A percentile compares a stretch with the other conserved stretches of the same genome.
These are phyloP conservation scores for Agrotis puta DNA, from an alignment of 2,888 invertebrate species.

Conservation along the genomic window DNA sequence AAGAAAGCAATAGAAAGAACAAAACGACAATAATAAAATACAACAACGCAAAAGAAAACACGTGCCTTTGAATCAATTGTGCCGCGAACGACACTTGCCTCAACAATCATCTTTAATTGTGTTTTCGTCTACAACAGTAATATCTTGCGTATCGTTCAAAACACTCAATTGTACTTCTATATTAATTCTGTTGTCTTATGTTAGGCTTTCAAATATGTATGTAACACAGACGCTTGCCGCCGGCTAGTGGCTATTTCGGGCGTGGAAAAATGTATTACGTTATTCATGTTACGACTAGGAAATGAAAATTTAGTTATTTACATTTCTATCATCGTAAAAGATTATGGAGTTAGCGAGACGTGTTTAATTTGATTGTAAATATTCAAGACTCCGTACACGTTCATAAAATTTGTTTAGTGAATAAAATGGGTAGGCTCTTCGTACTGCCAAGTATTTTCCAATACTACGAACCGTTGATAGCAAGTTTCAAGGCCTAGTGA, in stretches of 20 bases:
- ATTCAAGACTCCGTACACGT: background rate
- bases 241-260: slow-evolving; percentile 39
- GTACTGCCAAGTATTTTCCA: slow-evolving; percentile 10
- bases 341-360: background rate
- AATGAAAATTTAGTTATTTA: slow-evolving; percentile 31
- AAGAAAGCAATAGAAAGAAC: too few relatives aligned
- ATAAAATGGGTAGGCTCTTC: background rate
- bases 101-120: background rate
- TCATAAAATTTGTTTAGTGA: background rate
- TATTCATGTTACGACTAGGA: slow-evolving; percentile 35
- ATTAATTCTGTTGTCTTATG: background rate
- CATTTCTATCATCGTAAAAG: slow-evolving; percentile 10
- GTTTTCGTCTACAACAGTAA: background rate
- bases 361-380: slow-evolving; percentile 27
- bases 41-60: background rate
- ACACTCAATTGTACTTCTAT: slow-evolving; percentile 13
- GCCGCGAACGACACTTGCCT: background rate
- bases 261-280: slow-evolving; percentile 22
- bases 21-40: background rate
- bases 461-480: slow-evolving; percentile 2
- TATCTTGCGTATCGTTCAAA: background rate
- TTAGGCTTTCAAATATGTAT: slow-evolving; percentile 40
- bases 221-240: slow-evolving; percentile 34
- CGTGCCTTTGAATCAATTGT: background rate
- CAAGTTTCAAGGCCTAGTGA: slow-evolving; percentile 26